phyloP scores from a whole-genome alignment of 2,888 invertebrate genomes.

The Frankliniella fusca region DNA sequence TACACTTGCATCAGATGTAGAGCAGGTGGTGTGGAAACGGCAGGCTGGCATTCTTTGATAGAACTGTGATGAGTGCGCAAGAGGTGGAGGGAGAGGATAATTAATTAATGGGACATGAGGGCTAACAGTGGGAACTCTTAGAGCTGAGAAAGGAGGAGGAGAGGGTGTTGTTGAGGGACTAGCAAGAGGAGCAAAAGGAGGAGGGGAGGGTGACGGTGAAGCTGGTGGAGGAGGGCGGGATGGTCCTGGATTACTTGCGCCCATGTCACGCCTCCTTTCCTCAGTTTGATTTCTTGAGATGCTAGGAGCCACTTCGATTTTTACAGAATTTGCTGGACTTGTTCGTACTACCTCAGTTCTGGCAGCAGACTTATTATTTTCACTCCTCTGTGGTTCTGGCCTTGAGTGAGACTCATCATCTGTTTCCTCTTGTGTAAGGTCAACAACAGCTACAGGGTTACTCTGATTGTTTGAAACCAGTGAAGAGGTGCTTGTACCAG shows the following conservation, averaged over 20 bases:
- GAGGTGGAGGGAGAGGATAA: neutral
- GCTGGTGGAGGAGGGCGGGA: conserved; percentile 30
- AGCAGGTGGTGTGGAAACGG: neutral
- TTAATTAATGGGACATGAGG: neutral
- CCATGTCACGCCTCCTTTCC: neutral
- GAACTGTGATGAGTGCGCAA: neutral
- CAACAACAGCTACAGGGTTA: conserved; percentile 55
- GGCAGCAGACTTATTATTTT: neutral
- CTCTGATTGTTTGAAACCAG: conserved; percentile 33
- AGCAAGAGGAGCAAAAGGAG: neutral
- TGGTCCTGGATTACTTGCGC: conserved; percentile 28
- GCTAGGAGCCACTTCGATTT: neutral
- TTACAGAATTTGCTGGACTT: conserved; percentile 17
- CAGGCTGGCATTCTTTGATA: neutral
- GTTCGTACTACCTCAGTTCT: neutral
- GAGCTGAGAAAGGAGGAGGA: neutral
- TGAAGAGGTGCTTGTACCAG: conserved; percentile 28
- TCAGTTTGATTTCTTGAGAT: neutral
- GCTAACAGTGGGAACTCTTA: neutral
- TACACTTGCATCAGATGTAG: neutral
- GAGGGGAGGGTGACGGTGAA: conserved; percentile 20
- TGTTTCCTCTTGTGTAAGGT: conserved; percentile 55
- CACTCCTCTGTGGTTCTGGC: neutral
- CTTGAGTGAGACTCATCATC: conserved; percentile 49
- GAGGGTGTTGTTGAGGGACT: conserved; percentile 22